Base-by-base conservation (phyloP, 2,797 vertebrate genomes). In the Kryptolebias ocellatus region DNA sequence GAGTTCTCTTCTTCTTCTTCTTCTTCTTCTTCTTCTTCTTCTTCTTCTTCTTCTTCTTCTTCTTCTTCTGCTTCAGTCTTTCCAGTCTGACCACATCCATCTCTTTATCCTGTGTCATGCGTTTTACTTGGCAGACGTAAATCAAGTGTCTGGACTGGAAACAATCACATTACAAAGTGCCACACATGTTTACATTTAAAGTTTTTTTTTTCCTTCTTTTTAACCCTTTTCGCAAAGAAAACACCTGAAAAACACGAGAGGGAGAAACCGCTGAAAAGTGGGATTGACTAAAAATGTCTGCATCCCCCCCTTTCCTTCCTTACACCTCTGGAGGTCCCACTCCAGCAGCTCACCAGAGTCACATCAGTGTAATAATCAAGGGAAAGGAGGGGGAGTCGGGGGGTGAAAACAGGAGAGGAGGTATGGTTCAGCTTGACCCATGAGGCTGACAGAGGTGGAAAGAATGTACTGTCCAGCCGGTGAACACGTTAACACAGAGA, bases 381-480 rank as follows among this genome's bases (percentile, higher is more conserved):
- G 44, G 57, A 34, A 29, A 46, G 18, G 15, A 27, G 63, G 64
- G 31, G 59, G 7, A 15, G 9, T 53, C 28, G 28, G 10, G 37
- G 10, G 5, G 29, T 34, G 62, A 51, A 37, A 39, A 29, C 16
- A 34, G 60, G 20, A 44, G 67, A 66, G 76, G 81, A 59, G 78
- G 85, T 80, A 80, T 83, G 84, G 88, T 83, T 92, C 77, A 80
- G 87, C 76, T 89, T 92, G 92, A 92, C 92, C 91, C 87, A 60
- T 82, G 84, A 92, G 91, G 91, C 91, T 75, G 79, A 86, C 80
- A 83, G 89, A 93, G 90, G 89, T 92, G 92, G 93, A 94, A 94
- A 90, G 92, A 93, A 93, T 94, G 89, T 83, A 85, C 86, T 83
- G 84, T 89, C 88, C 93, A 93, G 93, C 90, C 90, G 92, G 89